phyloP scores from a whole-genome alignment of 2,888 invertebrate genomes.

The Andrena bicolor region DNA sequence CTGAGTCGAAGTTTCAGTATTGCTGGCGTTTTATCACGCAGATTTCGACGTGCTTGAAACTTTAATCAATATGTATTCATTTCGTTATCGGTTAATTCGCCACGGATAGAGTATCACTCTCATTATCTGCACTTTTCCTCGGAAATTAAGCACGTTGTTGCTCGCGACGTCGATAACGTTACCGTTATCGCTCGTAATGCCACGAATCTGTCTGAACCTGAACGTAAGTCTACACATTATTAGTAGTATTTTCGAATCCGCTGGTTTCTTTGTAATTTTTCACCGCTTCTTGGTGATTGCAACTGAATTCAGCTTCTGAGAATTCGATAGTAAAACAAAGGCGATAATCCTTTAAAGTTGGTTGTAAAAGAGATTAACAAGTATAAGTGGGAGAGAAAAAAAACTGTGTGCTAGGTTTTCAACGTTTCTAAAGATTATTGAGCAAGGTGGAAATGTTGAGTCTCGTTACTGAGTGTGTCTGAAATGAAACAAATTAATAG shows the following conservation, averaged over 20 bases:
- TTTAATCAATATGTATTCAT: conserved; percentile 11
- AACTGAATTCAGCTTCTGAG: background rate
- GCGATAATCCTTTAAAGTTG: background rate
- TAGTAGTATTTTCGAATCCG: background rate
- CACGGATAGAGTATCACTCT: background rate
- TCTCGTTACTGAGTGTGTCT: too few relatives aligned
- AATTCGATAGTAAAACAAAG: background rate
- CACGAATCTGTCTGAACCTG: background rate
- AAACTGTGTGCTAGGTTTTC: background rate
- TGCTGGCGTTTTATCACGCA: background rate
- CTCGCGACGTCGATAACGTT: background rate
- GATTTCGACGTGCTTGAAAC: background rate
- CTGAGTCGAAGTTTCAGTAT: background rate
- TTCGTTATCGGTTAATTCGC: conserved; percentile 19
- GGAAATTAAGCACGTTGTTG: background rate
- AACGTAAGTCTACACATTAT: background rate
- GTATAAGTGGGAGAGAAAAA: background rate
- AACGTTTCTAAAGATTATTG: too few relatives aligned
- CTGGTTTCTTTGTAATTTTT: background rate
- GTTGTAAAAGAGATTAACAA: background rate
- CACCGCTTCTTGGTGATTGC: background rate
- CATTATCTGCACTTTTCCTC: conserved; percentile 9
- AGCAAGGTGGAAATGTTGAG: too few relatives aligned
- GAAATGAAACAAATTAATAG: too few relatives aligned
- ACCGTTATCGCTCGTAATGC: background rate